Evolutionary conservation across 2,113 vertebrate genomes (phyloP), one percentile per base, ranked within the genome.

Genomic region (Gopherus evgoodei): DNA sequence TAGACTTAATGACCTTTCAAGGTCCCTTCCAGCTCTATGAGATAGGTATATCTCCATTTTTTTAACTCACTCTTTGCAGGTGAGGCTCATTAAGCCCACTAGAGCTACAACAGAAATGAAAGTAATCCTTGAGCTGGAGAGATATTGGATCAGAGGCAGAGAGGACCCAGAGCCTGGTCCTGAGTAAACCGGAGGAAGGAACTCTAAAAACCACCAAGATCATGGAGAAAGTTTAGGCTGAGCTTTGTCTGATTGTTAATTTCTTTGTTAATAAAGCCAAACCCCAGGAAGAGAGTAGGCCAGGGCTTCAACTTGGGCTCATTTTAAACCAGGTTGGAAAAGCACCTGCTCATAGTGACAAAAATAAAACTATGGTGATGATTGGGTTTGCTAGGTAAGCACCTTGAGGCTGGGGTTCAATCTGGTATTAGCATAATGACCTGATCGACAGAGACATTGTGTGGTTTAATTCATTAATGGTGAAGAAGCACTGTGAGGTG

Each of bases 381-480:
- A 24, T 49, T 79, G 27, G 10, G 85, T 2, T 69, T 69, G 35
- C 65, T 69, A 21, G 16, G 65, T 9, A 35, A 62, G 62, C 3
- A 22, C n/a, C 1, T 0, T 42, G 65, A 50, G 84, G 35, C 11
- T 35, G 29, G 49, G 29, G 7, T 29, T 38, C 21, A 76, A 35
- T 76, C 24, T 65, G 52, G n/a, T 38, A 9, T 76, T 82, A 3
- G 25, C 59, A 17, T 4, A 12, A 11, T 13, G 52, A 24, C 4
- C n/a, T 0, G n/a, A 19, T 5, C 21, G 22, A 91, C 82, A 44
- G 62, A 16, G 81, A 62, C 0, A 0, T 3, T 2, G 27, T 0
- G 3, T 27, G 50, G 25, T 83, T 86, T 11, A 57, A 81, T 4
- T 38, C 21, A 6, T 57, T 25, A 11, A 11, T 2, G 35, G 3